Evolutionary conservation across 2,888 invertebrate genomes (phyloP).

Genomic region (Cephus sareptanus): DNA sequence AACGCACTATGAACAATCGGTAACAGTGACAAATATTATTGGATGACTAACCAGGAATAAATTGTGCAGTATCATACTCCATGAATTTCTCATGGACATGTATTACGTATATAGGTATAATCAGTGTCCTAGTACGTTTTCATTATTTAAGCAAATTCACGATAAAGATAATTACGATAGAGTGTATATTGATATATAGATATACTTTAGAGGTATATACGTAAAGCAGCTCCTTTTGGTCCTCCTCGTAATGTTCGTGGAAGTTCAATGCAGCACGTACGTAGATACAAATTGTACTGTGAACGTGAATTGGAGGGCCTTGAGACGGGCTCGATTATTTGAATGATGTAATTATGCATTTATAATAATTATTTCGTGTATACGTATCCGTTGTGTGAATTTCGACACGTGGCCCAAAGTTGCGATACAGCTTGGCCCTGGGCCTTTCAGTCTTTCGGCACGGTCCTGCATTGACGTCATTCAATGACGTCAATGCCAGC

Average conservation of each 20-base stretch:
- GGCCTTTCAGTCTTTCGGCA: constrained; percentile 37
- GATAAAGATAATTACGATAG: background rate
- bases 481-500: constrained; percentile 58
- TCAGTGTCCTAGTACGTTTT: background rate
- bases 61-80: background rate
- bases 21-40: background rate
- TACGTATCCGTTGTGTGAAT: background rate
- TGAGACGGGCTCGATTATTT: background rate
- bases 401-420: background rate
- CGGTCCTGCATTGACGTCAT: constrained; percentile 60
- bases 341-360: background rate
- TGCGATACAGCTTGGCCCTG: constrained; percentile 14
- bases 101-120: background rate
- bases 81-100: background rate
- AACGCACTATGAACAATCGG: background rate
- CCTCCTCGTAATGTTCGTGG: background rate
- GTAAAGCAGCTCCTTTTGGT: background rate
- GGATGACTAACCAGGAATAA: background rate
- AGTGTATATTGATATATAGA: background rate
- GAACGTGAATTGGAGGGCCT: background rate
- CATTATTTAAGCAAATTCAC: background rate
- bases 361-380: background rate
- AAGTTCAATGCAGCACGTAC: background rate
- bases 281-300: background rate
- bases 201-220: background rate